These are phyloP conservation scores for Siderastrea siderea DNA, from an alignment of 92 coral and sea anemone genomes.

Conservation along the genomic window DNA sequence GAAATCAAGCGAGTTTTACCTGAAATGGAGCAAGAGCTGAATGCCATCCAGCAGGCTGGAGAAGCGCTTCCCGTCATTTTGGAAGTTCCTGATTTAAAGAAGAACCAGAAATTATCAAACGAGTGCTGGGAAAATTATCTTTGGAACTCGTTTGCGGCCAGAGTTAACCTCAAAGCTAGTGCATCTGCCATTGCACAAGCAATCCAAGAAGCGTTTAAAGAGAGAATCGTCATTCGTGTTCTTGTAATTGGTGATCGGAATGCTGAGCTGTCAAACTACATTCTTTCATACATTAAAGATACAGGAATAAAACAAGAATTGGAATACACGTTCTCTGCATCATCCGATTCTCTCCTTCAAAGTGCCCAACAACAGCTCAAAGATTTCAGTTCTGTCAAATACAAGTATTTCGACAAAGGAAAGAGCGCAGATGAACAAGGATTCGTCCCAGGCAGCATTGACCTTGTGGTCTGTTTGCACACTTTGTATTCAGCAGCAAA, in stretches of 20 bases:
- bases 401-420: neutral
- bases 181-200: too few relatives aligned
- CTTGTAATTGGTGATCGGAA: neutral
- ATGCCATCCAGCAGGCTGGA: neutral
- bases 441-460: neutral
- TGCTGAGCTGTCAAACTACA: neutral
- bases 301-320: neutral
- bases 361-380: too few relatives aligned
- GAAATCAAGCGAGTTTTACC: neutral
- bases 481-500: neutral
- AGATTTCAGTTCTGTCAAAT: too few relatives aligned
- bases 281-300: neutral
- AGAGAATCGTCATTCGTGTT: too few relatives aligned
- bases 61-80: neutral
- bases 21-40: neutral
- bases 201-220: too few relatives aligned
- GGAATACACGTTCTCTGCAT: too few relatives aligned
- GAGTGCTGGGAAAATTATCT: neutral
- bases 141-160: neutral
- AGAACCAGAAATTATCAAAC: neutral
- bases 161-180: neutral
- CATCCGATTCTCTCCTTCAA: too few relatives aligned
- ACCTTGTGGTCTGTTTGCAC: too few relatives aligned
- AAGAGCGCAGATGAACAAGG: neutral
- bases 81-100: neutral